phyloP scores from a whole-genome alignment of 2,113 vertebrate genomes.

The Coptodon rendalli region DNA sequence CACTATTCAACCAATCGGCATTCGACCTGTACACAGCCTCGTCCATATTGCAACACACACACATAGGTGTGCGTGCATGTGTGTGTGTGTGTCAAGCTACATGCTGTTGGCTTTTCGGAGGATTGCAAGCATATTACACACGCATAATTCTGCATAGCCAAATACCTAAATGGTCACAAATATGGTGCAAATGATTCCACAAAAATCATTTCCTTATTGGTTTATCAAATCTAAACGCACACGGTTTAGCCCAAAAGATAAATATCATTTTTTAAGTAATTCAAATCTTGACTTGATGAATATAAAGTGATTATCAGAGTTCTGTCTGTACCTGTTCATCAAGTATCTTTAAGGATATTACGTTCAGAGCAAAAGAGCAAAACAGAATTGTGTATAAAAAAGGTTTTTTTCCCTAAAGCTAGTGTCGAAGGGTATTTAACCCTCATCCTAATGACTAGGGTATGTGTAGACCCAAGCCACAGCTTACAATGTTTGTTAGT shows the following conservation, averaged over 20 bases:
- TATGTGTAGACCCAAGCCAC: background rate
- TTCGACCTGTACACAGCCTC: background rate
- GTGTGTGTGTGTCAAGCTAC: too few relatives aligned
- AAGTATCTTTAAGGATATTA: background rate
- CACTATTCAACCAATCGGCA: background rate
- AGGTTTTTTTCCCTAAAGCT: accelerated
- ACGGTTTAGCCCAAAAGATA: background rate
- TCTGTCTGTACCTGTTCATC: background rate
- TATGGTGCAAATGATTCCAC: too few relatives aligned
- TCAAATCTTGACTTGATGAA: background rate
- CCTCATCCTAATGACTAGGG: background rate
- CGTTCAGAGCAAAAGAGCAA: background rate
- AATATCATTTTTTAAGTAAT: background rate
- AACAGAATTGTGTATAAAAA: background rate
- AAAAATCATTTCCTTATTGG: too few relatives aligned
- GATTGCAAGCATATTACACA: too few relatives aligned
- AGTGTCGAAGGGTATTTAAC: background rate
- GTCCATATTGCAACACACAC: background rate
- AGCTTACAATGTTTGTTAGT: background rate
- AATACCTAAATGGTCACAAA: too few relatives aligned
- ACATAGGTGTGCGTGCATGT: background rate
- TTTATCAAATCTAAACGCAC: background rate
- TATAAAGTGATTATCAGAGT: background rate
- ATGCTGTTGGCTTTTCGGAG: too few relatives aligned
- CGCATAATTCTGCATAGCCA: too few relatives aligned